Base-by-base conservation (phyloP, 2,888 invertebrate genomes). In the Tetramorium bicarinatum region DNA sequence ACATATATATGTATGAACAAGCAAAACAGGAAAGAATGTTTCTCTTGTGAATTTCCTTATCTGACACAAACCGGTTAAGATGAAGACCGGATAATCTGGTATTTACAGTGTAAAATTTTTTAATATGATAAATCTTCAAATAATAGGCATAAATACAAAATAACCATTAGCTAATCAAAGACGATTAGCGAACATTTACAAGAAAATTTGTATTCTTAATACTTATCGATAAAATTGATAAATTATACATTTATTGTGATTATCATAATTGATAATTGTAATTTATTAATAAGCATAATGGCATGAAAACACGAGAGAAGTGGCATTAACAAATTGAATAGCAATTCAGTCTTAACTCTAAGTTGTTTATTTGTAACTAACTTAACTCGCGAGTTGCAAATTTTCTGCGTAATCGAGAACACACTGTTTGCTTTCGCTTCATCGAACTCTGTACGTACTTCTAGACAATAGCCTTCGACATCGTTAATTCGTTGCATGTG, bases 241-340 rank as follows among this genome's bases (percentile, higher is more conserved):
- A 7, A 34, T 61, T 61, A 38, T 64, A 64, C 7, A 64, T 64
- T 64, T 41, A 21, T 41, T 41, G 41, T 11, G 62, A n/a, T 64
- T 21, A 64, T 21, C 4, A 9, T 13, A 21, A 9, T 64, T 64
- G n/a, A 15, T 8, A 62, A 62, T n/a, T n/a, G 4, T 62, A 9
- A 62, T 62, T n/a, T 38, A 38, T n/a, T 18, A 3, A 29, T n/a
- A 9, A 34, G 1, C 9, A 41, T 2, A 38, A 38, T n/a, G 13
- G 7, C 7, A 21, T 41, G 13, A 41, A 38, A 64, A 62, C 11
- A 3, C 9, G 18, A 61, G 8, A 64, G 64, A 21, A 21, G 2
- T 21, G n/a, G 13, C 38, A 38, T 62, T 62, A 62, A 62, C 11
- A 38, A 38, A 34, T 34, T 34, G 29, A 34, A 38, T n/a, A 41